Conservation (phyloP, 1,140 invertebrate genomes). For the Samia ricini region DNA sequence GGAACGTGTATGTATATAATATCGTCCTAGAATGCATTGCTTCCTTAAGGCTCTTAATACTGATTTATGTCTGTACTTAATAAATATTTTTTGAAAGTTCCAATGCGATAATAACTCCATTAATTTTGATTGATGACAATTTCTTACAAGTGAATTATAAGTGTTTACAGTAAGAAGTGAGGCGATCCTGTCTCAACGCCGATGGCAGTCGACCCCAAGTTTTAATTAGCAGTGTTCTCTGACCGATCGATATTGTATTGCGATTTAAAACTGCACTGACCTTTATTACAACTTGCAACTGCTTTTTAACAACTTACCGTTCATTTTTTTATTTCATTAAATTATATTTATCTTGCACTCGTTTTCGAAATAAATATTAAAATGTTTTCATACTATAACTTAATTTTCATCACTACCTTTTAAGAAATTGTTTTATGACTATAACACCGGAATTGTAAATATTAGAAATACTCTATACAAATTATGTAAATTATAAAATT, state of each 20-base stretch:
- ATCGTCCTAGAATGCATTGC: slow-evolving; percentile 44
- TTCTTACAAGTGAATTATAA: slow-evolving; percentile 73
- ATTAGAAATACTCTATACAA: no score
- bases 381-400: background rate
- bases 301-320: background rate
- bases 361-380: background rate
- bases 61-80: slow-evolving; percentile 71
- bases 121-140: slow-evolving; percentile 76
- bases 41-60: slow-evolving; percentile 52
- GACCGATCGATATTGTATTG: slow-evolving; percentile 29
- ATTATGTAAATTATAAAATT: no score
- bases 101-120: slow-evolving; percentile 76
- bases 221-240: slow-evolving; percentile 65
- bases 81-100: slow-evolving; percentile 76
- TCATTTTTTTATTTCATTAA: background rate
- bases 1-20: background rate
- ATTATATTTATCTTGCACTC: background rate
- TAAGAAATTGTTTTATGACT: no score
- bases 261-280: background rate
- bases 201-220: slow-evolving; percentile 46
- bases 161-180: slow-evolving; percentile 25
- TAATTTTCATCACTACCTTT: background rate
- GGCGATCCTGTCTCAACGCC: background rate
- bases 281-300: background rate
- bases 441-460: no score